Percentiles rank a stretch among this genome's conserved stretches.
Evolutionary conservation across 2,888 invertebrate species (phyloP).

Genomic region (Anticlea derivata): DNA sequence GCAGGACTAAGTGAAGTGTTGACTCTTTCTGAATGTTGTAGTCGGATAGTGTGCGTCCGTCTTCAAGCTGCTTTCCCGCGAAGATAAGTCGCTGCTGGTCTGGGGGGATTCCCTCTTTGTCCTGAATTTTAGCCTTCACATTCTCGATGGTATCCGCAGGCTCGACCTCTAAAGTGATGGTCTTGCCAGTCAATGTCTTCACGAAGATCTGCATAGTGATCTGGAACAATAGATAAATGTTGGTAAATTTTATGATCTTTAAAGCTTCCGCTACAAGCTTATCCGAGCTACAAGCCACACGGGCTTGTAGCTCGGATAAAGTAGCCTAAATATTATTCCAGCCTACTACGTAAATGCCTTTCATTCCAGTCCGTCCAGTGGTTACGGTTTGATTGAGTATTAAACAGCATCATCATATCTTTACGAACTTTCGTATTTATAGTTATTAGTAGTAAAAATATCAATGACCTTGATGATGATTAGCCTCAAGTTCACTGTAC

Average conservation of each 20-base stretch:
- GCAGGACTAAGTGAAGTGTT: slow-evolving; percentile 49
- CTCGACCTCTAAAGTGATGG: slow-evolving; percentile 46
- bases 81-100: slow-evolving; percentile 47
- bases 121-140: slow-evolving; percentile 48
- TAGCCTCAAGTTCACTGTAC: not conserved
- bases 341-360: no score
- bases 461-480: no score
- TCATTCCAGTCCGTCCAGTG: no score
- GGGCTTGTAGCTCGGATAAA: no score
- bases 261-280: no score
- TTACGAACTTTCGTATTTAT: no score
- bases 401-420: no score
- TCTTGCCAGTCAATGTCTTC: slow-evolving; percentile 45
- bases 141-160: slow-evolving; percentile 49
- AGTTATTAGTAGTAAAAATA: no score
- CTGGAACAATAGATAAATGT: slow-evolving; percentile 28
- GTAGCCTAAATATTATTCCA: no score
- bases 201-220: slow-evolving; percentile 45
- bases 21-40: slow-evolving; percentile 57
- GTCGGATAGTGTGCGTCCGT: slow-evolving; percentile 53
- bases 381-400: no score
- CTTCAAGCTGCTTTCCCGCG: slow-evolving; percentile 51
- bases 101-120: slow-evolving; percentile 48
- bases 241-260: no score
- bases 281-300: no score